phyloP scores from a whole-genome alignment of 2,113 vertebrate genomes.

The Ceuthmochares aereus region DNA sequence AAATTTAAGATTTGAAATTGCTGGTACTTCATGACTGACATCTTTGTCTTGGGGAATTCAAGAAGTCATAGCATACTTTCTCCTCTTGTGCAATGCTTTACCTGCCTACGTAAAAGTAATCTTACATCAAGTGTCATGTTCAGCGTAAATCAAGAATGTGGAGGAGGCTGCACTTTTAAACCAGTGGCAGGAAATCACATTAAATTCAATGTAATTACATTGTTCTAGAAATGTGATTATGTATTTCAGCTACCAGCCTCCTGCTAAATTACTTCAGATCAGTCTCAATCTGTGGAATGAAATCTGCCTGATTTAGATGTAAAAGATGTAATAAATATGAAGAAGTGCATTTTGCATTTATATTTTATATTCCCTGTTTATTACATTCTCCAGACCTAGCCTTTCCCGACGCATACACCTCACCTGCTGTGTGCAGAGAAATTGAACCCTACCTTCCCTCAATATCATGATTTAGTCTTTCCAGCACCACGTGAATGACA shows the following conservation, averaged over 20 bases:
- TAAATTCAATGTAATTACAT: slow-evolving; percentile 55
- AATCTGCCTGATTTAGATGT: slow-evolving; percentile 65
- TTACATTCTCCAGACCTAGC: background rate
- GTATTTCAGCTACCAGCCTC: slow-evolving; percentile 59
- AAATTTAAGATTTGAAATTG: background rate
- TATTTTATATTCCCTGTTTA: slow-evolving; percentile 39
- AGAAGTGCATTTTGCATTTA: slow-evolving; percentile 53
- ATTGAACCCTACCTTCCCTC: background rate
- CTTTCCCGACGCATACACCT: background rate
- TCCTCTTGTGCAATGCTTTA: background rate
- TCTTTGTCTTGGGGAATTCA: background rate
- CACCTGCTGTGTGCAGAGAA: background rate
- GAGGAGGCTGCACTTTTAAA: slow-evolving; percentile 54
- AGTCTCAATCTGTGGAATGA: slow-evolving; percentile 58
- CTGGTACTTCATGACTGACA: background rate
- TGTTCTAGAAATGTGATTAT: slow-evolving; percentile 63
- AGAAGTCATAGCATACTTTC: background rate
- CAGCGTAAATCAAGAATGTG: slow-evolving; percentile 33
- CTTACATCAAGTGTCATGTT: slow-evolving; percentile 14
- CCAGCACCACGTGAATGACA: background rate
- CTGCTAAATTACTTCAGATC: slow-evolving; percentile 64
- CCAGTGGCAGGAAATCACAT: slow-evolving; percentile 55
- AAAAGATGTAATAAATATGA: slow-evolving; percentile 64
- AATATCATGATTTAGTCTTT: background rate
- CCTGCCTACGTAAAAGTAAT: background rate